Base-by-base conservation (phyloP, 2,797 vertebrate species). In the Apodemus agrarius region DNA sequence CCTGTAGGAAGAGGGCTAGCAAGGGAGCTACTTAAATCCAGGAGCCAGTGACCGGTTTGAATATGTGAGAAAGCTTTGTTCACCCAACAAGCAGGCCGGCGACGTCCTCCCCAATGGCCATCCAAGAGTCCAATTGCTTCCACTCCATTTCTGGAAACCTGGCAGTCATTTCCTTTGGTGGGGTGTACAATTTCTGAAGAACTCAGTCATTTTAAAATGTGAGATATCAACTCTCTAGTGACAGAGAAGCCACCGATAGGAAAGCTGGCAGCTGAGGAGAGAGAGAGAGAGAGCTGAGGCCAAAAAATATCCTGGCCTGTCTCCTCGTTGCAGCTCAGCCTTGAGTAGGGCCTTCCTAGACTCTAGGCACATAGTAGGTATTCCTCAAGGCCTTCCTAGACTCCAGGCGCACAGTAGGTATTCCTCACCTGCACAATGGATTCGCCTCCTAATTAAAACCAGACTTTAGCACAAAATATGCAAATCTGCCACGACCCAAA, bases 1-100 rank as follows among this genome's bases (percentile, higher is more conserved):
- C 13, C 94, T 92, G n/a, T 91, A 86, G 97, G 91, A 93, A 95
- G 37, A 90, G 76, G 95, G 91, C 90, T 93, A 93, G 92, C 89
- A 94, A 97, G 93, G 31, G 11, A 85, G 26, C 46, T 85, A 49
- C 74, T 19, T 40, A 7, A 22, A 37, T 21, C 16, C 21, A 7
- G 1, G 46, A 95, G 94, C 93, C 83, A 89, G 92, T 82, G 95
- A 92, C 97, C 37, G 37, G 29, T 24, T 95, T 87, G 12, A 91
- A 83, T 80, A 43, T 0, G 3, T 49, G n/a, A 76, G 57, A 85
- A 61, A 61, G 65, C 54, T 2, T 84, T 26, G 24, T 80, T 97
- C 92, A 65, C 88, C 97, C 34, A 37, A 84, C 98, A 63, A 5
- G 85, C 31, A 80, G 65, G 88, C 2, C 0, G 79, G 6, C 2